Percentiles rank a stretch among this genome's conserved stretches.
phyloP scores from a whole-genome alignment of 2,797 vertebrate genomes.

The Pipistrellus kuhlii region DNA sequence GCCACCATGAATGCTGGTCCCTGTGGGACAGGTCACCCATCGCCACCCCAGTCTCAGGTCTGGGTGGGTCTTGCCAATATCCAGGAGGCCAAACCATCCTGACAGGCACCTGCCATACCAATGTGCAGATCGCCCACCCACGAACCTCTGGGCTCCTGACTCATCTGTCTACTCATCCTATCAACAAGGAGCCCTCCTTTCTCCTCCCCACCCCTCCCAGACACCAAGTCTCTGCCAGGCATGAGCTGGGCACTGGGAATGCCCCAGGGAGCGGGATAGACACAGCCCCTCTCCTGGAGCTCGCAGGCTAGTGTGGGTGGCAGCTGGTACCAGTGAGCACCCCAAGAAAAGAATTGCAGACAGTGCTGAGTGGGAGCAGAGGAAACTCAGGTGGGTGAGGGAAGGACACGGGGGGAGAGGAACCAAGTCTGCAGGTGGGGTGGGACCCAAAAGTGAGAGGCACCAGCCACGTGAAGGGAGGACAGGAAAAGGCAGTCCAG shows the following conservation, averaged over 20 bases:
- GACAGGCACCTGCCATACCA: rapidly evolving
- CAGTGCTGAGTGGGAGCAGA: background rate
- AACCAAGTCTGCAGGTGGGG: background rate
- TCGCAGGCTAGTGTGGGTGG: background rate
- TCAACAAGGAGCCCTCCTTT: background rate
- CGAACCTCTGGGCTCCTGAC: background rate
- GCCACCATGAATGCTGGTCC: background rate
- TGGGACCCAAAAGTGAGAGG: background rate
- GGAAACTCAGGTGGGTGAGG: background rate
- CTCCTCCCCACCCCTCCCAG: too few relatives aligned
- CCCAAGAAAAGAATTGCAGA: background rate
- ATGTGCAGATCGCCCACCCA: rapidly evolving
- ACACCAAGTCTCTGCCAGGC: background rate
- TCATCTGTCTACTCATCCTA: background rate
- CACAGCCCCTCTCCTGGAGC: background rate
- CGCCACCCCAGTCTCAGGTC: rapidly evolving
- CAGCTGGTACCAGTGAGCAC: background rate
- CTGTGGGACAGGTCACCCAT: background rate
- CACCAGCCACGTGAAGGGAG: background rate
- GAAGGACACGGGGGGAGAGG: rapidly evolving
- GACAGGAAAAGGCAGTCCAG: background rate
- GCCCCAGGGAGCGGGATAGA: background rate
- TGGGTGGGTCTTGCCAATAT: background rate
- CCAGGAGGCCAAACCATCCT: rapidly evolving
- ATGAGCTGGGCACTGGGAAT: background rate